Base-by-base conservation (phyloP, 2,888 invertebrate species). In the Mythimna albipuncta region DNA sequence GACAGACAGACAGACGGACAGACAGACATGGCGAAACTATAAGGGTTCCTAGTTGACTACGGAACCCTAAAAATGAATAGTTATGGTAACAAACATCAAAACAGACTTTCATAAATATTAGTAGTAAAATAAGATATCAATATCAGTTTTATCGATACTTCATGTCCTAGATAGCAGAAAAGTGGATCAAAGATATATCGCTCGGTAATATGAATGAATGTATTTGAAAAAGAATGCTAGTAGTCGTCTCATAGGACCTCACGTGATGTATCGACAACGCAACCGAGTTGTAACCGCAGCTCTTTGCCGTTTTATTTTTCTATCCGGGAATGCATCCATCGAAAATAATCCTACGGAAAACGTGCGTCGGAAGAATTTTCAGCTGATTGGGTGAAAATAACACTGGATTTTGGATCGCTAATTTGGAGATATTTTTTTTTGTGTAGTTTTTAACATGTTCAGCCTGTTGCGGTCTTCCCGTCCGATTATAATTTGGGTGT, bases 261-360 rank as follows among this genome's bases (percentile, higher is more conserved):
- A 6, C 16, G 72, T 72, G 64, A 72, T 76, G 69, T 77, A 76
- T 80, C 76, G 61, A 66, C 19, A 59, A 54, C 11, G 44, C 69
- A 76, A 41, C 69, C 44, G 32, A 69, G 32, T 64, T 63, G 50
- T 35, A 72, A 69, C 66, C 50, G 64, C 64, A 41, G 21, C 21
- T 61, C 19, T 32, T 44, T 55, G 41, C 44, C 47, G 57, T 73
- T 83, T 83, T 77, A 73, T 75, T 75, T 80, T 68, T 47, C 26
- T 57, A 64, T 62, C 47, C 47, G 16, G 19, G 61, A 72, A 74
- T 64, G 69, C 50, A 74, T 55, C 44, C 54, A 64, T 72, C 7
- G 58, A 57, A 57, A 68, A 68, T 74, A 65, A 54, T 64, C 10
- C 26, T n/a, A 55, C 54, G 64, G 57, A 52, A 79, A 68, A 55